These are phyloP conservation scores for Eucriotettix oculatus DNA, from an alignment of 2,888 invertebrate genomes.

Conservation along the genomic window DNA sequence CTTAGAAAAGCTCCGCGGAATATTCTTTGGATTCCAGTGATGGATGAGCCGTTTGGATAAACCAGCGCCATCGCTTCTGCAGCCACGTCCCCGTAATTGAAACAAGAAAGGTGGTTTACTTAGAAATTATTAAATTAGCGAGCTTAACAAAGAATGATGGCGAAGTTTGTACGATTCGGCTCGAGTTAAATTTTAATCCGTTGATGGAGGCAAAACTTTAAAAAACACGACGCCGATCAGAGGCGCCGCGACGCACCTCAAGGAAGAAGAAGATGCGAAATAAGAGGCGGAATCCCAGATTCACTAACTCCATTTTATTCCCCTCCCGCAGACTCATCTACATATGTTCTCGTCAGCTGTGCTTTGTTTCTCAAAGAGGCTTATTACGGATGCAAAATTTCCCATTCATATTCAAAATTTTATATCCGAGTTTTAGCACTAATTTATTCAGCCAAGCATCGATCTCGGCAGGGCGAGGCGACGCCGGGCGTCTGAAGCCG, in stretches of 20 bases:
- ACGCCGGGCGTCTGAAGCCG: background rate
- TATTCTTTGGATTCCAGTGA: too few species aligned
- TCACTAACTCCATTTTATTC: background rate
- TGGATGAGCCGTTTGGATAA: too few species aligned
- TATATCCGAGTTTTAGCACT: constrained; percentile 57
- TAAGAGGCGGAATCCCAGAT: background rate
- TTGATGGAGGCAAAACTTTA: background rate
- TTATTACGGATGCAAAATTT: constrained; percentile 75
- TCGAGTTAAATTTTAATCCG: constrained; percentile 3
- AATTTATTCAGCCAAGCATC: constrained; percentile 47
- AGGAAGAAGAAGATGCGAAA: background rate
- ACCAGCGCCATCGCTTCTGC: too few species aligned
- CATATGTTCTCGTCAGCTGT: constrained; percentile 41
- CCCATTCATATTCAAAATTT: constrained; percentile 83
- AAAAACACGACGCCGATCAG: too few species aligned
- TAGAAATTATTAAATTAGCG: constrained; percentile 2
- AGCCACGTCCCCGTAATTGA: constrained; percentile 6
- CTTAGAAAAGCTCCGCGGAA: too few species aligned
- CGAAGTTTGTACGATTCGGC: background rate
- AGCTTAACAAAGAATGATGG: constrained; percentile 4
- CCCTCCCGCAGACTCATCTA: constrained; percentile 26
- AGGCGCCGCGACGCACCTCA: background rate
- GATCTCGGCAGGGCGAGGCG: background rate
- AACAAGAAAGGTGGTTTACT: background rate
- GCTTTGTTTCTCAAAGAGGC: constrained; percentile 42